Percentiles rank a stretch among this genome's conserved stretches.
Evolutionary conservation across 1,140 invertebrate species (phyloP).

Genomic region (Adoxophyes honmai): DNA sequence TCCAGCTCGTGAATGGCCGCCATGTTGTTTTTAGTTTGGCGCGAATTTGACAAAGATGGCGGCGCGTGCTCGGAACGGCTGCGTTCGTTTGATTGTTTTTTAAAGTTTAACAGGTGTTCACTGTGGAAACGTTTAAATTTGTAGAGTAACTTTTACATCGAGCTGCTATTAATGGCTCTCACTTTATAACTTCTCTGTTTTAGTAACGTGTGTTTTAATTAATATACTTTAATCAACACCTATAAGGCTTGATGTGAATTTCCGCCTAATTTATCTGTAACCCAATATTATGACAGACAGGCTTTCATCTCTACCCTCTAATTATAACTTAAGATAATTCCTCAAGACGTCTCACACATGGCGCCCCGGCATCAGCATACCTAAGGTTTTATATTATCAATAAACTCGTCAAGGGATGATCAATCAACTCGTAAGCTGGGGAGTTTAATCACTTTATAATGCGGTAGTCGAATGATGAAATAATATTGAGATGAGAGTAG

Average conservation of each 20-base stretch:
- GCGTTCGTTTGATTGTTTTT: slow-evolving; percentile 14
- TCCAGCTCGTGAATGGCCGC: slow-evolving; percentile 45
- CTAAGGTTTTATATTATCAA: background rate
- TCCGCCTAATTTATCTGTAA: slow-evolving; percentile 1
- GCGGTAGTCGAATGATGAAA: background rate
- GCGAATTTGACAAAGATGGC: slow-evolving; percentile 56
- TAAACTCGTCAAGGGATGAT: slow-evolving; percentile 10
- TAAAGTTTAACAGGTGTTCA: slow-evolving; percentile 11
- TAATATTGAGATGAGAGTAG: slow-evolving; percentile 4
- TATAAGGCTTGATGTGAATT: background rate
- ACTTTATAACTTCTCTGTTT: background rate
- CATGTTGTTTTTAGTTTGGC: slow-evolving; percentile 53
- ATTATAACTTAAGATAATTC: slow-evolving; percentile 14
- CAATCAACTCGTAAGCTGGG: slow-evolving; percentile 5
- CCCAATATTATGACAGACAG: background rate
- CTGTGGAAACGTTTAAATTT: slow-evolving; percentile 11
- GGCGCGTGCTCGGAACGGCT: slow-evolving; percentile 24
- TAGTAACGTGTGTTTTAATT: background rate
- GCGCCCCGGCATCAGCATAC: background rate
- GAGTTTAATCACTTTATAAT: slow-evolving; percentile 3
- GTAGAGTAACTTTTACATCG: slow-evolving; percentile 9
- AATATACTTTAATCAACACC: background rate
- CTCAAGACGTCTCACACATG: slow-evolving; percentile 4
- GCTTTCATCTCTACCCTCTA: slow-evolving; percentile 11
- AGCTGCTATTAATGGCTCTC: slow-evolving; percentile 1